Evolutionary conservation across 2,797 vertebrate genomes (phyloP).

Genomic region (Helicolenus hilgendorfi): DNA sequence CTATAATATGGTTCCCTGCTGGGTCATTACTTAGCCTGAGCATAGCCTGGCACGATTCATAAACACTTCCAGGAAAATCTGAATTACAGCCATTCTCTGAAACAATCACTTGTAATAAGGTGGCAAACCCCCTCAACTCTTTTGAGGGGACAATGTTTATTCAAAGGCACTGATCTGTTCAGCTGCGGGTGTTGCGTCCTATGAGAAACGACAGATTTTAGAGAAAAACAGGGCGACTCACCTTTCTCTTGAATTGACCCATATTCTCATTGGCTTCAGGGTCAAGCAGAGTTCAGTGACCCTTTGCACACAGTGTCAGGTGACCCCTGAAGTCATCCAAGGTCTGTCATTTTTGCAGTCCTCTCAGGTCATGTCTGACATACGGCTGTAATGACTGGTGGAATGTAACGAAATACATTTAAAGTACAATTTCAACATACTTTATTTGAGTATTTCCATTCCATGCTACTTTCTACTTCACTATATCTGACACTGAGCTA

Average conservation of each 20-base stretch:
- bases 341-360: conserved; percentile 26
- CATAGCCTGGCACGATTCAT: conserved; percentile 54
- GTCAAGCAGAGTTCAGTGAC: conserved; percentile 61
- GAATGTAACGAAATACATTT: background rate
- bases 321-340: conserved; percentile 46
- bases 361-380: conserved; percentile 25
- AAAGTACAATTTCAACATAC: background rate
- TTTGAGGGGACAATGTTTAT: conserved; percentile 13
- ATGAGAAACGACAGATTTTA: conserved; percentile 5
- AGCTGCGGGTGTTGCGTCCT: conserved; percentile 4
- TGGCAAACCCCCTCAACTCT: conserved; percentile 17
- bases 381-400: background rate
- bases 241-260: background rate
- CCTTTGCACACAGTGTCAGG: conserved; percentile 25
- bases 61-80: conserved; percentile 78
- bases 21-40: conserved; percentile 70
- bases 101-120: conserved; percentile 58
- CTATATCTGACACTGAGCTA: background rate
- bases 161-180: conserved; percentile 38
- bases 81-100: conserved; percentile 54
- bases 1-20: conserved; percentile 72
- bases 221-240: background rate
- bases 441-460: fast-evolving
- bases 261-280: conserved; percentile 24
- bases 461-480: background rate